phyloP scores from a whole-genome alignment of 2,113 vertebrate species.

The Tetrax tetrax region DNA sequence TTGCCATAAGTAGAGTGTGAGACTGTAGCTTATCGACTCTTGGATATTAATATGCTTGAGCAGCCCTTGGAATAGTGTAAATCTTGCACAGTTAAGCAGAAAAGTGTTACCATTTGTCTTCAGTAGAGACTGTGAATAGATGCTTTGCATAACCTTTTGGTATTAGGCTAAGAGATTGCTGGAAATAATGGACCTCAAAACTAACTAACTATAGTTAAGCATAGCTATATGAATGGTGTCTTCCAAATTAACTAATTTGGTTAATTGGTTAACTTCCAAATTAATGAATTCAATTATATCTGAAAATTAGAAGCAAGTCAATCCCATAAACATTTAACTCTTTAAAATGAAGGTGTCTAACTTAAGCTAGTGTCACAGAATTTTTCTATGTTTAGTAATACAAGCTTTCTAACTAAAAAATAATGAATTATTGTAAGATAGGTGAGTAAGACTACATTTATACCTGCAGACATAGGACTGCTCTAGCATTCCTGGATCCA shows the following conservation, averaged over 20 bases:
- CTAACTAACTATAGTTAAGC: neutral
- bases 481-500: neutral
- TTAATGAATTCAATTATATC: neutral
- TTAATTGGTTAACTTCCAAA: neutral
- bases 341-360: neutral
- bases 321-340: neutral
- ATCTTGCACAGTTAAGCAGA: neutral
- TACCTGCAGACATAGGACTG: neutral
- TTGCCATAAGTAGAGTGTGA: neutral
- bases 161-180: neutral
- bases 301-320: neutral
- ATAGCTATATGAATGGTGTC: neutral
- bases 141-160: neutral
- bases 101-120: neutral
- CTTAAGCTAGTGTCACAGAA: neutral
- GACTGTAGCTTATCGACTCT: neutral
- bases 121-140: neutral
- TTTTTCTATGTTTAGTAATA: neutral
- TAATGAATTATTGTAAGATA: fast-evolving
- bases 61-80: neutral
- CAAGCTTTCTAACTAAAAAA: neutral
- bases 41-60: neutral
- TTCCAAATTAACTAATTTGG: neutral
- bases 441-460: neutral
- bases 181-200: neutral